phyloP scores from a whole-genome alignment of 2,888 invertebrate species.

The Xestoiulus laeticollis region DNA sequence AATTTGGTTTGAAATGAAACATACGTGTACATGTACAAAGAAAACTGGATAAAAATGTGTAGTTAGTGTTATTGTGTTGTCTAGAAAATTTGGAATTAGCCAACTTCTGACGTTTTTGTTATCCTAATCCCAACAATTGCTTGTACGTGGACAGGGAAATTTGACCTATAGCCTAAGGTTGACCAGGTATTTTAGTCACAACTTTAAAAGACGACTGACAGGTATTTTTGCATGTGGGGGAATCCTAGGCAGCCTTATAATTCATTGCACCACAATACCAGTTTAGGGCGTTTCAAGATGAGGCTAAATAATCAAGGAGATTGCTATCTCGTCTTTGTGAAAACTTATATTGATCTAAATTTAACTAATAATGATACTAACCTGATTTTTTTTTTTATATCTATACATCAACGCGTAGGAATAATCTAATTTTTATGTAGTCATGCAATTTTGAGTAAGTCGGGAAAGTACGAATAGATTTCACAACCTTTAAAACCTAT shows the following conservation, averaged over 20 bases:
- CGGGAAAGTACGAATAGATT: too few relatives aligned
- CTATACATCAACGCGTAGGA: too few relatives aligned
- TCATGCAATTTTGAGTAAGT: too few relatives aligned
- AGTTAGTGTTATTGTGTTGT: too few relatives aligned
- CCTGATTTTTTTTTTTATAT: too few relatives aligned
- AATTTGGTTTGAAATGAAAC: not conserved
- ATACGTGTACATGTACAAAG: too few relatives aligned
- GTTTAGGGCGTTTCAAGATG: not conserved
- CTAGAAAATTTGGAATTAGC: not conserved
- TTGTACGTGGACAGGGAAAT: not conserved
- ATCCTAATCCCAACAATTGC: not conserved
- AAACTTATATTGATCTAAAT: not conserved
- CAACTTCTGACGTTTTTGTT: not conserved
- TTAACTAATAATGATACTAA: too few relatives aligned
- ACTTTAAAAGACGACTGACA: not conserved
- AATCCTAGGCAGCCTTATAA: not conserved
- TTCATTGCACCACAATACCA: not conserved
- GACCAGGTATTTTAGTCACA: conserved; percentile 6
- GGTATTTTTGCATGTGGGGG: not conserved
- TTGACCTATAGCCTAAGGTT: not conserved
- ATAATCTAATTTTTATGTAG: too few relatives aligned
- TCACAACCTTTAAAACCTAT: too few relatives aligned
- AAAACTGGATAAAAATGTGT: too few relatives aligned
- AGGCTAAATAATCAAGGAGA: not conserved
- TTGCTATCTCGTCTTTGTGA: not conserved